Percentiles rank a stretch among this genome's conserved stretches.
Conservation (phyloP, 2,113 vertebrate genomes). For the Gopherus flavomarginatus region DNA sequence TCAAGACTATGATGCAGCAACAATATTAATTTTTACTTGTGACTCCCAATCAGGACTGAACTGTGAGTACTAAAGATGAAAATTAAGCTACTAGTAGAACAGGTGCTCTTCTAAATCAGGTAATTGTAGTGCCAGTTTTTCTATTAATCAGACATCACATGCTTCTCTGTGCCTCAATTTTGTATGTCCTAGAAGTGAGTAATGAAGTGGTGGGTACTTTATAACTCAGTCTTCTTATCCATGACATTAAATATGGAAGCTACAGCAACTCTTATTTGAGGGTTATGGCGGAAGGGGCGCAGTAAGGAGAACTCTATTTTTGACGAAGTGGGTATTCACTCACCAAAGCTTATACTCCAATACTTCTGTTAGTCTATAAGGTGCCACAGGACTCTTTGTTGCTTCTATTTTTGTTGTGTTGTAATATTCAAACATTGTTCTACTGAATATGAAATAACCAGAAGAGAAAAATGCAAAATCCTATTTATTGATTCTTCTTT, state of each 20-base stretch:
- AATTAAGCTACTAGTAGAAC: not conserved
- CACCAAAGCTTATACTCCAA: no score
- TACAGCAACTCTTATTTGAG: conserved; percentile 13
- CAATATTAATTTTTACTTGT: not conserved
- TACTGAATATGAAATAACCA: not conserved
- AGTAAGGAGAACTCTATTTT: not conserved
- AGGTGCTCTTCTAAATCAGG: not conserved
- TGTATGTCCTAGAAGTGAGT: conserved; percentile 15
- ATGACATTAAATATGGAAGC: conserved; percentile 55
- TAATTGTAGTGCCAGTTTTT: not conserved
- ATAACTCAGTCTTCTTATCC: conserved; percentile 9
- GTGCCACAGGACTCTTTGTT: no score
- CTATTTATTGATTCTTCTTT: not conserved
- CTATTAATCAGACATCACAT: conserved; percentile 4
- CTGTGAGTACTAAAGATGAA: not conserved
- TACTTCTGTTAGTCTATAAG: no score
- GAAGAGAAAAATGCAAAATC: not conserved
- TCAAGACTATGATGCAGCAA: not conserved
- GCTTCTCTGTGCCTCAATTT: not conserved
- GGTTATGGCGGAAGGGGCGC: conserved; percentile 22
- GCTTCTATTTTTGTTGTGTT: not conserved
- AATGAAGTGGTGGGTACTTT: conserved; percentile 42
- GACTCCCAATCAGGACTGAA: not conserved
- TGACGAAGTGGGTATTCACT: not conserved
- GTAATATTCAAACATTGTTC: not conserved